phyloP scores from a whole-genome alignment of 2,113 vertebrate genomes.

The Apteryx owenii region DNA sequence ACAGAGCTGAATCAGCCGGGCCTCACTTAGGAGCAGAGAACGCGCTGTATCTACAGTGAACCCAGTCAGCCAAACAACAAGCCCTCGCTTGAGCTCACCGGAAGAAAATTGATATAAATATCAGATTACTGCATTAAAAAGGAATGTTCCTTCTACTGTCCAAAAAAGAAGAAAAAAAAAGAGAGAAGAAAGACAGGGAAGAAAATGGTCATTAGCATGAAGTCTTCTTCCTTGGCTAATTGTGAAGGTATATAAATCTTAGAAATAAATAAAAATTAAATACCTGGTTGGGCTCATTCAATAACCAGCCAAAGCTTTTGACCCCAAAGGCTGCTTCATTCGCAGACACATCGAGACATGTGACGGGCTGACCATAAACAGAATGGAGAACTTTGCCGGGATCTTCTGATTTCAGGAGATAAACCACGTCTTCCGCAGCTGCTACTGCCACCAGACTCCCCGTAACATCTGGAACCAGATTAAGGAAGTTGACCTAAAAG shows the following conservation, averaged over 20 bases:
- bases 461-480: constrained; percentile 82
- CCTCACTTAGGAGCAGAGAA: neutral
- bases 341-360: constrained; percentile 88
- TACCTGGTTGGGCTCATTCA: constrained; percentile 95
- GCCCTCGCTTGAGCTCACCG: neutral
- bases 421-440: constrained; percentile 86
- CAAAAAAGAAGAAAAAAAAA: neutral
- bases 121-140: neutral
- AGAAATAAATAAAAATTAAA: neutral
- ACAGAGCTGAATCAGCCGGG: neutral
- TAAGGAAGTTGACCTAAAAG: constrained; percentile 86
- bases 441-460: constrained; percentile 79
- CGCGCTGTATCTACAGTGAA: neutral
- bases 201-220: neutral
- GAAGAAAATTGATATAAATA: neutral
- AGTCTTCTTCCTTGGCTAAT: neutral
- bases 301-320: constrained; percentile 89
- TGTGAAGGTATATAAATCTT: neutral
- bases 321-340: constrained; percentile 85
- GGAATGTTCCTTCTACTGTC: neutral
- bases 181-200: neutral
- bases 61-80: neutral
- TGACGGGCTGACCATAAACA: constrained; percentile 90
- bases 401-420: constrained; percentile 83
- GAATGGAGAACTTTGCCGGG: constrained; percentile 83